These are phyloP conservation scores for Orycteropus afer DNA, from an alignment of 2,113 vertebrate genomes.

Conservation along the genomic window DNA sequence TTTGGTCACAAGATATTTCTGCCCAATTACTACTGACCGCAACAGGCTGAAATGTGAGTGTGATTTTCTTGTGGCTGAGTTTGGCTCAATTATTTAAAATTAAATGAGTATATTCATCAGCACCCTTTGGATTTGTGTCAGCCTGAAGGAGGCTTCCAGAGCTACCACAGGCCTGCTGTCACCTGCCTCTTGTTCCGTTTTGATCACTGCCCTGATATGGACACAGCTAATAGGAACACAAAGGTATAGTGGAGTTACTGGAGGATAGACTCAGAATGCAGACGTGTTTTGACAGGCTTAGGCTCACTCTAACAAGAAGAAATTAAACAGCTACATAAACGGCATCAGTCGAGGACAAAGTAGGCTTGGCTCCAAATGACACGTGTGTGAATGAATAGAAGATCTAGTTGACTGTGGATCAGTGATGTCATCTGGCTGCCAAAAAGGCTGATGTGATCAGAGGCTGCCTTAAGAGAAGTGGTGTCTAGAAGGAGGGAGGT, in stretches of 20 bases:
- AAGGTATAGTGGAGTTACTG: neutral
- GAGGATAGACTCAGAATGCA: slow-evolving; percentile 1
- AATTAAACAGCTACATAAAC: slow-evolving; percentile 29
- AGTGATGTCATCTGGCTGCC: neutral
- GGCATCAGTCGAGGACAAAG: neutral
- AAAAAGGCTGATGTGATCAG: neutral
- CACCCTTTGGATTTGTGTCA: slow-evolving; percentile 24
- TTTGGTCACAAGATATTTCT: slow-evolving; percentile 23
- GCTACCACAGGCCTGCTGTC: neutral
- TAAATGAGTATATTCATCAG: neutral
- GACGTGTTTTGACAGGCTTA: neutral
- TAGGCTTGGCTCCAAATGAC: neutral
- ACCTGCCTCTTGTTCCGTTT: slow-evolving; percentile 33
- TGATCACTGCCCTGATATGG: neutral
- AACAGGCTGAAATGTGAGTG: neutral
- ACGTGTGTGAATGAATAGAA: neutral
- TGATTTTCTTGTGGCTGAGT: slow-evolving; percentile 38
- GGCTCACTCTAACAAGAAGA: neutral
- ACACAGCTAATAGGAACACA: neutral
- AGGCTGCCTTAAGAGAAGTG: slow-evolving; percentile 11
- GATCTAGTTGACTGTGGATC: neutral
- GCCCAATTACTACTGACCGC: slow-evolving; percentile 7
- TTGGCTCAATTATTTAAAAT: slow-evolving; percentile 17
- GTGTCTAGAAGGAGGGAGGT: neutral
- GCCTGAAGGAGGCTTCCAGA: slow-evolving; percentile 2